Base-by-base conservation (phyloP, 1,140 invertebrate species). In the Holotrichia oblita region DNA sequence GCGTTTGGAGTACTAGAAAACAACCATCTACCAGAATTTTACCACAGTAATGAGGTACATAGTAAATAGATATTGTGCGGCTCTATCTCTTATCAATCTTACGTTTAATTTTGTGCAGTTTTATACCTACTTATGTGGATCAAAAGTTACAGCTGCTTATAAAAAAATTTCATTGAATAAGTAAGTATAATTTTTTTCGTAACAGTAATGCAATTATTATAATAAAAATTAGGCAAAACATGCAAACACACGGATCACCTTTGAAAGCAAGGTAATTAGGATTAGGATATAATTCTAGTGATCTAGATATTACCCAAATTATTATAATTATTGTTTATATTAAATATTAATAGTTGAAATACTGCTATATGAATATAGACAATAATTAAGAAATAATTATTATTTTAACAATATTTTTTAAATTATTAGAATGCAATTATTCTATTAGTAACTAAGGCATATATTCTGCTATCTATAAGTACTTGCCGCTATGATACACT, bases 11-110 rank as follows among this genome's bases (percentile, higher is more conserved):
- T 93, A 0, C 87, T 97, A 78, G 95, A 96, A 86, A 92, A 91
- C 79, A 90, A 91, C 79, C 94, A 93, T 87, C 89, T 95, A 77
- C 93, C 94, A 34, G 89, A 92, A 81, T 97, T 96, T 88, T 92
- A 95, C 87, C 94, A 95, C 83, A 95, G 94, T 86, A 93, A 94
- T 87, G 92, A 95, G 87, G 94, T 95, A 88, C 87, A 84, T 79
- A 12, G 27, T 34, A 4, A 34, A 34, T 34, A n/a, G n/a, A n/a
- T 34, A 34, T 34, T 4, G n/a, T 34, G 4, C 27, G 24, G 64
- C 42, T 55, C 48, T 55, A 72, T 14, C 7, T 2, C 44, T 48
- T 48, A 48, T 17, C 44, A 34, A 34, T 34, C 4, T 34, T 4
- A 4, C 40, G 78, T 75, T 72, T 79, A 17, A 64, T 74, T 80